Base-by-base conservation (phyloP, 2,888 invertebrate species). In the Drosophila ustulata region DNA sequence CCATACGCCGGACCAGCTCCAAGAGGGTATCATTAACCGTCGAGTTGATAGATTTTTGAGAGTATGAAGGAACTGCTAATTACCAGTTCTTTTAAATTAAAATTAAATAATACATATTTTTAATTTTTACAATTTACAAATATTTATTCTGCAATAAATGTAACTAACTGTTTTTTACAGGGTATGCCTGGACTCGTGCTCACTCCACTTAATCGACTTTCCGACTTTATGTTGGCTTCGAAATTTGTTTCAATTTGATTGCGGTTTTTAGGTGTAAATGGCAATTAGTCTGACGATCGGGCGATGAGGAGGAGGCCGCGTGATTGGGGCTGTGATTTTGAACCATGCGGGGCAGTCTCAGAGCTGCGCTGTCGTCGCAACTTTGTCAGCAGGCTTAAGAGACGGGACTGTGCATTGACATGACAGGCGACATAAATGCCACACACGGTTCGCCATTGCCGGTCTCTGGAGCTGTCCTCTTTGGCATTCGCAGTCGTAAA, bases 341-440 rank as follows among this genome's bases (percentile, higher is more conserved):
- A 37, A 30, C 51, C 55, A 41, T 63, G 18, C 30, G 49, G 23
- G 25, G 32, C 56, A 52, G 56, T 18, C 28, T 37, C 13, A 7
- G 13, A 5, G 11, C 25, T 34, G 25, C 71, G 30, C 66, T 71
- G 72, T 65, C 73, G 52, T 39, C 65, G 61, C 78, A 68, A 80
- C 78, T 66, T 85, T 82, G 78, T 86, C 86, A 75, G 67, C 63
- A 55, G 80, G 51, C 77, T 72, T 80, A 71, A 65, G 55, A 62
- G 62, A 45, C 57, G 34, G 47, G 57, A 39, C 80, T 68, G 81
- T 69, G 59, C 71, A 64, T 64, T 65, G 57, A 81, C 70, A 78
- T 83, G 76, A 81, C 86, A 78, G 73, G 72, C 66, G 76, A 73
- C 84, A 83, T 65, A 78, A 78, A 78, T 82, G 87, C 87, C 87